These are phyloP conservation scores for Sebastes schlegelii DNA, from an alignment of 2,113 vertebrate species.

Conservation along the genomic window DNA sequence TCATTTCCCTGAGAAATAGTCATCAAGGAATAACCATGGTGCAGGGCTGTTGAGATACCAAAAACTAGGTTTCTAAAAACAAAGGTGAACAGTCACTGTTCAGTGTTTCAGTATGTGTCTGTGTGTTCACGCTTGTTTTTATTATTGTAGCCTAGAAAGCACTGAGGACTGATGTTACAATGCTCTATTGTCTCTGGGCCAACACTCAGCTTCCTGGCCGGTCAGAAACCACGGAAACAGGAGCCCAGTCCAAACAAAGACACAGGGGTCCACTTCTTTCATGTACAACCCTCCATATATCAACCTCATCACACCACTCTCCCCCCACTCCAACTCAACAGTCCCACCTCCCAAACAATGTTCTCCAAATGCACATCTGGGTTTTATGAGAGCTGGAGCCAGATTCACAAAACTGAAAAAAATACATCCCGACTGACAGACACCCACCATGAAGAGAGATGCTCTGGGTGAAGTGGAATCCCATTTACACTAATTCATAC, in stretches of 20 bases:
- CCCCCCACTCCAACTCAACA: neutral
- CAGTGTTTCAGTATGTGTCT: conserved; percentile 35
- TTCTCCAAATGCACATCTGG: conserved; percentile 57
- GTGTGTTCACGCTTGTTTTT: conserved; percentile 26
- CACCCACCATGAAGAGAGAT: conserved; percentile 3
- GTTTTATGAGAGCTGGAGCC: conserved; percentile 46
- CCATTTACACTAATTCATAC: neutral
- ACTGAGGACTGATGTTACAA: conserved; percentile 60
- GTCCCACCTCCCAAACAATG: neutral
- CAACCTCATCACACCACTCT: conserved; percentile 6
- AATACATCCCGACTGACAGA: neutral
- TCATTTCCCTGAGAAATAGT: neutral
- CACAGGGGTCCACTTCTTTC: conserved; percentile 34
- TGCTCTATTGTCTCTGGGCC: conserved; percentile 70
- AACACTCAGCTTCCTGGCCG: conserved; percentile 66
- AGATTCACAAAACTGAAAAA: neutral
- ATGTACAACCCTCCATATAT: conserved; percentile 22
- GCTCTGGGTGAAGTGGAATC: neutral
- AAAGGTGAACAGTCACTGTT: conserved; percentile 19
- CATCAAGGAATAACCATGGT: neutral
- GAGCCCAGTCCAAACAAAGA: conserved; percentile 59
- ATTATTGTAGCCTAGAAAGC: conserved; percentile 54
- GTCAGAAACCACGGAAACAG: conserved; percentile 64
- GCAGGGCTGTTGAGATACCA: neutral
- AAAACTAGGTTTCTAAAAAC: conserved; percentile 38